Evolutionary conservation across 2,797 vertebrate genomes (phyloP).

Genomic region (Rhincodon typus): DNA sequence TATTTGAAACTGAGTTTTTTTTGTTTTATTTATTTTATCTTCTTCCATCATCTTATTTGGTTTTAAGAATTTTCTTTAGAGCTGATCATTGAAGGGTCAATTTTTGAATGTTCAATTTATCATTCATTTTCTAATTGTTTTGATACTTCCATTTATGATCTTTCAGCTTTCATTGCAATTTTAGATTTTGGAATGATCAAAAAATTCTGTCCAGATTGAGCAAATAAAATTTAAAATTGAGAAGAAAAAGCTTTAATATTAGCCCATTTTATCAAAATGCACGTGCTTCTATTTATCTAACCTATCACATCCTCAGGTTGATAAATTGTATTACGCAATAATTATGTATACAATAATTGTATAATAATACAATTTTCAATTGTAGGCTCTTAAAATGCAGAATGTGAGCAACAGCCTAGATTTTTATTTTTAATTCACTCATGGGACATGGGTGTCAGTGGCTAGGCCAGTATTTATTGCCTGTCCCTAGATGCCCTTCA

Average conservation of each 20-base stretch:
- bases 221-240: background rate
- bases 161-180: background rate
- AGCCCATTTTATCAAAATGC: background rate
- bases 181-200: too few species aligned
- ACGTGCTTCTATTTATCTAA: background rate
- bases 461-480: too few species aligned
- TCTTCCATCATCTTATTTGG: background rate
- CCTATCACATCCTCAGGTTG: background rate
- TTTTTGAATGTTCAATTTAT: too few species aligned
- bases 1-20: constrained; percentile 12
- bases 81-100: too few species aligned
- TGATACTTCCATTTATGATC: background rate
- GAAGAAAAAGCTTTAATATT: background rate
- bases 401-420: too few species aligned
- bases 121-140: background rate
- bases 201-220: too few species aligned
- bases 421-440: too few species aligned
- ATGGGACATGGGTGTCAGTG: too few species aligned
- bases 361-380: too few species aligned
- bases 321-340: background rate
- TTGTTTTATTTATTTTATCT: background rate
- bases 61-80: background rate
- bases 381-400: too few species aligned
- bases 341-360: too few species aligned
- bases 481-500: too few species aligned